Evolutionary conservation across 2,888 invertebrate genomes (phyloP).

Genomic region (Mesorhabditis belari): DNA sequence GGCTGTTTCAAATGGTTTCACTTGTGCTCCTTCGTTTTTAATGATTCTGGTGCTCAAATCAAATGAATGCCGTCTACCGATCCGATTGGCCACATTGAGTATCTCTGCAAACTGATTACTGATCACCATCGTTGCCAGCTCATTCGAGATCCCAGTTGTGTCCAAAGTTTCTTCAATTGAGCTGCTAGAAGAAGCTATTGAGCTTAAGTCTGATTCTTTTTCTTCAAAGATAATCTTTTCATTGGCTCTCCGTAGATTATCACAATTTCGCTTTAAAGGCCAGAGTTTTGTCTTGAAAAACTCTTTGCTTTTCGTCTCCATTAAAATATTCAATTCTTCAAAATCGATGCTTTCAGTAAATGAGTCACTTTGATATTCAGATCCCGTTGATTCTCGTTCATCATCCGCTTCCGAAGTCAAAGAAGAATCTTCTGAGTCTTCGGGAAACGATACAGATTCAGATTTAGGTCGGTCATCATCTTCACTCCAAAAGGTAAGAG

Average conservation of each 20-base stretch:
- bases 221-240: not conserved
- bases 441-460: too few relatives aligned
- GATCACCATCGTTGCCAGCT: not conserved
- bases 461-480: too few relatives aligned
- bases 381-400: too few relatives aligned
- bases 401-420: conserved; percentile 8
- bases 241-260: not conserved
- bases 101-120: not conserved
- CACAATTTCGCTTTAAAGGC: not conserved
- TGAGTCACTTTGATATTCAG: too few relatives aligned
- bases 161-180: not conserved
- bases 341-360: too few relatives aligned
- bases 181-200: not conserved
- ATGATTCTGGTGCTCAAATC: not conserved
- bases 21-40: not conserved
- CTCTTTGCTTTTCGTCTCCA: not conserved
- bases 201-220: not conserved
- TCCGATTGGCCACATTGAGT: not conserved
- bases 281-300: not conserved
- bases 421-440: not conserved
- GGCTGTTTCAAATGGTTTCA: not conserved
- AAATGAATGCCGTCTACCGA: not conserved
- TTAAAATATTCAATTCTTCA: not conserved
- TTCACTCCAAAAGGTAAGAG: too few relatives aligned
- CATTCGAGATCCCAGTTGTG: not conserved